Percentiles rank a stretch among this genome's conserved stretches.
Conservation (phyloP, 2,888 invertebrate species). For the Meandrusa payeni region DNA sequence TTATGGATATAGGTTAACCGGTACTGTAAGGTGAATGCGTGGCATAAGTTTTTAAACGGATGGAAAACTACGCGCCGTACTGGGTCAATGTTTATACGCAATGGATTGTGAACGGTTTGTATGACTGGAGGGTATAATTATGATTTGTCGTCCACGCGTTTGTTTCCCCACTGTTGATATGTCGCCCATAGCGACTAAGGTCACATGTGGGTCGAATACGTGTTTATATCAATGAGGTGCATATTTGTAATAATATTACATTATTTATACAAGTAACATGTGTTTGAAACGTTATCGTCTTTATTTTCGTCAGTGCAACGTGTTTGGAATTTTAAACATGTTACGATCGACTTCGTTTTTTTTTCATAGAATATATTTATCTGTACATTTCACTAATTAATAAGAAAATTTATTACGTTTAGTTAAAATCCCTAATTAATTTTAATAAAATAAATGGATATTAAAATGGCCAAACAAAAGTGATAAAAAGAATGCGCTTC, state of each 20-base stretch:
- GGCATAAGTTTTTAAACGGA: conserved; percentile 28
- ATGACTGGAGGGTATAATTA: conserved; percentile 27
- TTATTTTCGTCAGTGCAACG: conserved; percentile 1
- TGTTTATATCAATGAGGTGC: conserved; percentile 6
- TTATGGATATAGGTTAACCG: conserved; percentile 25
- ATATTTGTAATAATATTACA: conserved; percentile 7
- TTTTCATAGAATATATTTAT: too few relatives aligned
- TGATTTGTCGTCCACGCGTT: conserved; percentile 15
- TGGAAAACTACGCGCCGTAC: conserved; percentile 29
- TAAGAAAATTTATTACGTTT: too few relatives aligned
- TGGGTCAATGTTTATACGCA: conserved; percentile 34
- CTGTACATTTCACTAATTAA: too few relatives aligned
- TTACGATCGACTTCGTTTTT: too few relatives aligned
- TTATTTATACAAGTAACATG: conserved; percentile 12
- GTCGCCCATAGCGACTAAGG: conserved; percentile 3
- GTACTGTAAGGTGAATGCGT: conserved; percentile 29
- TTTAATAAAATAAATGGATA: too few relatives aligned
- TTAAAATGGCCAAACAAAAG: too few relatives aligned
- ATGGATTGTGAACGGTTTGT: conserved; percentile 15
- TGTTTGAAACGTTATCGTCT: conserved; percentile 4
- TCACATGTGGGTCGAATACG: conserved; percentile 16
- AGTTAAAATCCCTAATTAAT: too few relatives aligned
- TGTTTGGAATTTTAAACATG: conserved; percentile 9
- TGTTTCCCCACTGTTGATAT: neutral
- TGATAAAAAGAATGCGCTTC: too few relatives aligned